Evolutionary conservation across 2,888 invertebrate species (phyloP).

Genomic region (Escarpia spicata): DNA sequence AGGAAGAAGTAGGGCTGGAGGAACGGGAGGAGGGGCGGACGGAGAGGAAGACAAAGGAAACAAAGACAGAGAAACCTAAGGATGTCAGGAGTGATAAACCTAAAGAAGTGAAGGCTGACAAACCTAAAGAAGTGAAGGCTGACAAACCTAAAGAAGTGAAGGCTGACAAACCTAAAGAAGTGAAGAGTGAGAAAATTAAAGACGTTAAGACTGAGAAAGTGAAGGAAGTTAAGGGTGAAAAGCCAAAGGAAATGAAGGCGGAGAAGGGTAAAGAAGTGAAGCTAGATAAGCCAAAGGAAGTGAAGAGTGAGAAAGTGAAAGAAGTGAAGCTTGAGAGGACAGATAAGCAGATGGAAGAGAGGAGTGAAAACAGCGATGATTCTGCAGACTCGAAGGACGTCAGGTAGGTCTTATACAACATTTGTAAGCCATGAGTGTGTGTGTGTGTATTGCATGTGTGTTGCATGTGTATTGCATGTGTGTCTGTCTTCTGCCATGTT

Average conservation of each 20-base stretch:
- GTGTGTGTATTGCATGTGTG: not conserved
- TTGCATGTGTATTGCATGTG: not conserved
- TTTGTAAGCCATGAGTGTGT: not conserved
- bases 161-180: slow-evolving; percentile 17
- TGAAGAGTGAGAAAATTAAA: not conserved
- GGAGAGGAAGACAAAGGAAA: slow-evolving; percentile 31
- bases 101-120: slow-evolving; percentile 22
- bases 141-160: too few species aligned
- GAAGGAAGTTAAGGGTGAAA: not conserved
- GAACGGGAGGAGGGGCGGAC: slow-evolving; percentile 41
- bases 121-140: slow-evolving; percentile 19
- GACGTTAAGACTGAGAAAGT: too few species aligned
- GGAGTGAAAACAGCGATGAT: slow-evolving; percentile 19
- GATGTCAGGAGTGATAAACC: slow-evolving; percentile 6
- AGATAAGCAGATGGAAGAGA: too few species aligned
- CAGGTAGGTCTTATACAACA: slow-evolving; percentile 23
- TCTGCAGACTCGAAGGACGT: slow-evolving; percentile 21
- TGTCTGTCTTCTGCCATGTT: too few species aligned
- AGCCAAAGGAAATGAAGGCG: not conserved
- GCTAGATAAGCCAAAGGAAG: not conserved
- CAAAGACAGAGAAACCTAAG: slow-evolving; percentile 40
- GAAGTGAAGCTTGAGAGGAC: too few species aligned
- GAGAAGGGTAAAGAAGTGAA: too few species aligned
- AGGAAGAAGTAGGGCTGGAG: slow-evolving; percentile 30
- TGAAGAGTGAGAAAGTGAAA: not conserved